Evolutionary conservation across 2,113 vertebrate genomes (phyloP), one percentile per base, ranked within the genome.

Genomic region (Morone saxatilis): DNA sequence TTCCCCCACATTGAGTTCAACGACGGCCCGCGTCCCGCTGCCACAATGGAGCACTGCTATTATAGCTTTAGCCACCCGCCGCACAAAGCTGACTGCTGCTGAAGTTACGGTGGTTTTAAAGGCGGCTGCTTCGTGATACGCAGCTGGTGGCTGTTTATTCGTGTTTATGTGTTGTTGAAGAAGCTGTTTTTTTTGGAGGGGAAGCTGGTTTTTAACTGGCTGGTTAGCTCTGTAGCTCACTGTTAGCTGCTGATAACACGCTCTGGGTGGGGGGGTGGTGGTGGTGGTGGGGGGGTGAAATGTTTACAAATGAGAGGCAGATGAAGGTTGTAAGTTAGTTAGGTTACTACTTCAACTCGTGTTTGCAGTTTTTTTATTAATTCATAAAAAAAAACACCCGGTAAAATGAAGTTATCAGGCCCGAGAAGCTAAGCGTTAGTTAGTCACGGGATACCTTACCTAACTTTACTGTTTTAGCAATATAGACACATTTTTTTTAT

Each of bases 21-120:
- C 47, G 19, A 48, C 76, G 94, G 92, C 93, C 91, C 89, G 87
- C 89, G 85, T 91, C 86, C 66, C 63, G 61, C 73, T 72, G 61
- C 82, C 93, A 93, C 94, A 94, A 94, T 92, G 90, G 88, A 50
- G 31, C 61, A 57, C 62, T 45, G 56, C 50, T 78, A 4, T 50
- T 7, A 17, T 40, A 65, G 45, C 38, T 43, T 19, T 48, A 63
- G 43, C 38, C 25, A 74, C 31, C 22, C 53, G 14, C 36, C 7
- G 31, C 10, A 31, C 5, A 9, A 11, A 43, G 31, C 20, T 6
- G 48, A 61, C n/a, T 20, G 1, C 0, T 14, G 7, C 6, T 16
- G 0, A 13, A 8, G 7, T 53, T 48, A 19, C 8, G 0, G 10
- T 48, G 12, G 2, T 74, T n/a, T 4, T 31, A 3, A 4, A 8